A percentile compares a stretch with the other conserved stretches of the same genome.
Evolutionary conservation across 92 coral and sea anemone genomes (phyloP).

Genomic region (Desmophyllum pertusum): DNA sequence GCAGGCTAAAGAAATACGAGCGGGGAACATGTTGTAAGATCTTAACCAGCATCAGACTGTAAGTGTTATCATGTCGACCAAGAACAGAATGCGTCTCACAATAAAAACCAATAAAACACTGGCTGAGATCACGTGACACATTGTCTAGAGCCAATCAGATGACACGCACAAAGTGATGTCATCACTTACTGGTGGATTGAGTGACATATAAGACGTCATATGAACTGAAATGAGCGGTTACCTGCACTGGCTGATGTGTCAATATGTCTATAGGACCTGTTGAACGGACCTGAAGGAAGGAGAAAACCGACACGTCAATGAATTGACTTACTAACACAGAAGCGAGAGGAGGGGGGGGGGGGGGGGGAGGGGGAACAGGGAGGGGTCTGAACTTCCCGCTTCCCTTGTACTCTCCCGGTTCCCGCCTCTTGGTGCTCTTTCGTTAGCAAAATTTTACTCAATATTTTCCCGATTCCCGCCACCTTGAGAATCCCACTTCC

Average conservation of each 20-base stretch:
- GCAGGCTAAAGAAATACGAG: too few species aligned
- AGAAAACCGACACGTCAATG: neutral
- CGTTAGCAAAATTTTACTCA: too few species aligned
- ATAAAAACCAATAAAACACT: constrained; percentile 62
- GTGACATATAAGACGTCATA: neutral
- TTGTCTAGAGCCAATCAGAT: constrained; percentile 76
- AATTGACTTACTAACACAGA: too few species aligned
- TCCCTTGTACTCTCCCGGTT: too few species aligned
- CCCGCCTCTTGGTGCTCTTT: too few species aligned
- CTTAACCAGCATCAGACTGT: constrained; percentile 31
- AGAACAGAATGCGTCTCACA: constrained; percentile 1
- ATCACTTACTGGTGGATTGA: constrained; percentile 64
- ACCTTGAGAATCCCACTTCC: too few species aligned
- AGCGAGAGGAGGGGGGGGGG: too few species aligned
- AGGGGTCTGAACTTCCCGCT: too few species aligned
- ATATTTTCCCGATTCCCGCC: too few species aligned
- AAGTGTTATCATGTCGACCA: constrained; percentile 60
- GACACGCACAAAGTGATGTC: constrained; percentile 95
- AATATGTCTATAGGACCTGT: constrained; percentile 95
- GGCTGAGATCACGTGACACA: constrained; percentile 56
- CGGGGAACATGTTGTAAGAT: neutral
- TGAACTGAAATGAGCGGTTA: neutral
- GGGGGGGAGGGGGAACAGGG: too few species aligned
- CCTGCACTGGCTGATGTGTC: constrained; percentile 98
- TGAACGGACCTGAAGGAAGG: constrained; percentile 80